A percentile compares a stretch with the other conserved stretches of the same genome.
Evolutionary conservation across 2,797 vertebrate species (phyloP).

Genomic region (Vireo griseus): DNA sequence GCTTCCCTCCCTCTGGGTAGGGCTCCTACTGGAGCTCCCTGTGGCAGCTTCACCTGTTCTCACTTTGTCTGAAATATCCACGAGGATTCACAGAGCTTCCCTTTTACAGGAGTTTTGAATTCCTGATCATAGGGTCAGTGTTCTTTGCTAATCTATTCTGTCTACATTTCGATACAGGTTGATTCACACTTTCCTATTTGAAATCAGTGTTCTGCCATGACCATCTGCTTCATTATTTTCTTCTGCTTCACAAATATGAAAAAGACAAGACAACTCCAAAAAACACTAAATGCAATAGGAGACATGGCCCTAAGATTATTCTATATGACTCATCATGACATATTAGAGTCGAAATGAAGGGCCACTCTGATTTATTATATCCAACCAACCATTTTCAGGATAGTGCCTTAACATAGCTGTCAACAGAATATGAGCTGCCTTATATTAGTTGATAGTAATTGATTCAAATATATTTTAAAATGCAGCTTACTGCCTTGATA

Average conservation of each 20-base stretch:
- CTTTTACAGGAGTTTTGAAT: background rate
- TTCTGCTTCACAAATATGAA: background rate
- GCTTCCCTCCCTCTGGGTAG: background rate
- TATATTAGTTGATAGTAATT: background rate
- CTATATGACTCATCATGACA: background rate
- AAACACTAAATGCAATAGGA: background rate
- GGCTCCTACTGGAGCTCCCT: rapidly evolving
- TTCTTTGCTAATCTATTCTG: background rate
- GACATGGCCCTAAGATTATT: background rate
- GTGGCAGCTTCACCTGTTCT: background rate
- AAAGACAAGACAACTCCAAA: background rate
- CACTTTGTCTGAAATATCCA: background rate
- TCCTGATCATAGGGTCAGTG: background rate
- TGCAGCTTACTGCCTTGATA: background rate
- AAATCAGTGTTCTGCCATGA: background rate
- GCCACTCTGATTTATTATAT: background rate
- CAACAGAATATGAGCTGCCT: background rate
- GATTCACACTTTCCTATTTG: background rate
- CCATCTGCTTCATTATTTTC: conserved; percentile 4
- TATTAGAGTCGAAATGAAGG: background rate
- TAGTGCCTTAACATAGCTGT: background rate
- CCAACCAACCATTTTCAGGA: background rate
- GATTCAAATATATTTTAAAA: background rate
- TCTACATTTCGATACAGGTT: background rate
- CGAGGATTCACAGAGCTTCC: background rate